Conservation (phyloP, 2,888 invertebrate genomes). For the Caenorhabditis virilis region DNA sequence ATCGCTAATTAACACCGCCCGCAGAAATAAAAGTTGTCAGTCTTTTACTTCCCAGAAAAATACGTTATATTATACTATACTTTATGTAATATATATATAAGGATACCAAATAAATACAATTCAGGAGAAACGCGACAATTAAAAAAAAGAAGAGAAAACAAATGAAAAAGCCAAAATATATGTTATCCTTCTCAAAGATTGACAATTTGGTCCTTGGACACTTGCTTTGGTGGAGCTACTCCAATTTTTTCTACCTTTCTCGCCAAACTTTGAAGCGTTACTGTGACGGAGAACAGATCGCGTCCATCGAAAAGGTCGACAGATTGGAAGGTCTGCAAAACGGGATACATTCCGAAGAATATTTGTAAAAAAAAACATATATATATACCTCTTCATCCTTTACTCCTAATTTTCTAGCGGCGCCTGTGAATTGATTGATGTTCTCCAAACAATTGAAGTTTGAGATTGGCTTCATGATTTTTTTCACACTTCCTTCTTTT, state of each 20-base stretch:
- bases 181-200: constrained; percentile 22
- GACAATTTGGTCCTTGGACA: constrained; percentile 59
- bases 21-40: no score
- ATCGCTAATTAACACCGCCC: no score
- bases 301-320: constrained; percentile 95
- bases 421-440: constrained; percentile 88
- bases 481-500: constrained; percentile 85
- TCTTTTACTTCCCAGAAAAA: no score
- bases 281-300: constrained; percentile 85
- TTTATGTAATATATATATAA: no score
- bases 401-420: constrained; percentile 84
- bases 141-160: constrained; percentile 2
- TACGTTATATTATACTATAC: no score
- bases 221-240: constrained; percentile 57
- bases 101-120: no score
- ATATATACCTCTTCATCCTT: constrained; percentile 76
- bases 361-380: no score
- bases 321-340: constrained; percentile 82
- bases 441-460: constrained; percentile 99
- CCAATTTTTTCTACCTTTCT: constrained; percentile 52
- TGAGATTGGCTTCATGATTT: constrained; percentile 86
- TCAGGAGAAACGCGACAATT: no score
- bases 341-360: no score
- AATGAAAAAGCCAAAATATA: not conserved
- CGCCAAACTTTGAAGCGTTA: constrained; percentile 63